These are phyloP conservation scores for Lutjanus campechanus DNA, from an alignment of 2,797 vertebrate genomes.

Conservation along the genomic window DNA sequence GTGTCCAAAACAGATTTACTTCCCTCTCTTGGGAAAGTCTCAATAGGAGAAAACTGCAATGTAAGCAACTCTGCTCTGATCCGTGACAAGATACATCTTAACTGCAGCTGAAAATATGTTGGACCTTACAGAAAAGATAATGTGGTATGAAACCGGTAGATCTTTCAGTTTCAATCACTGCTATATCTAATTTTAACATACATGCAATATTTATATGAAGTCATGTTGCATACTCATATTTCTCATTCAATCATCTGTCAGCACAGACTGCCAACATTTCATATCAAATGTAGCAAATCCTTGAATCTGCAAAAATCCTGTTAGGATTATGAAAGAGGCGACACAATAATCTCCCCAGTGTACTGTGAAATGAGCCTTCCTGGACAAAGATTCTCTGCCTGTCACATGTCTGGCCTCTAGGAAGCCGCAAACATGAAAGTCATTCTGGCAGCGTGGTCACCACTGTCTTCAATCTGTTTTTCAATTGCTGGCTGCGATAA, in stretches of 20 bases:
- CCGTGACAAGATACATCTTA: background rate
- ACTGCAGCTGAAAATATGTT: background rate
- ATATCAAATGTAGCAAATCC: slow-evolving; percentile 71
- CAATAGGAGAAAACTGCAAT: slow-evolving; percentile 1
- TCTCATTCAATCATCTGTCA: slow-evolving; percentile 38
- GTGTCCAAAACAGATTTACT: background rate
- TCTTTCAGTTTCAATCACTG: slow-evolving; percentile 14
- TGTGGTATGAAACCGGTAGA: background rate
- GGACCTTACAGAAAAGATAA: background rate
- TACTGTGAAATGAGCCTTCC: slow-evolving; percentile 68
- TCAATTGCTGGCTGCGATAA: slow-evolving; percentile 42
- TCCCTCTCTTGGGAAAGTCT: background rate
- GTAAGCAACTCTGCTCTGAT: background rate
- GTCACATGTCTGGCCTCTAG: slow-evolving; percentile 55
- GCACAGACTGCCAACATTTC: slow-evolving; percentile 62
- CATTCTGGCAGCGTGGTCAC: slow-evolving; percentile 9
- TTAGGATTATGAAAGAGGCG: slow-evolving; percentile 72
- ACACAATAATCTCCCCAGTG: slow-evolving; percentile 70
- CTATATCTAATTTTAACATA: slow-evolving; percentile 28
- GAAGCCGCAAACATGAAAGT: slow-evolving; percentile 46
- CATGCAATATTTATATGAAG: slow-evolving; percentile 17
- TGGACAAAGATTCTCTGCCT: slow-evolving; percentile 60
- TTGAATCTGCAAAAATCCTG: slow-evolving; percentile 76
- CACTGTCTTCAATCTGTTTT: slow-evolving; percentile 53
- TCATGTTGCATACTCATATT: slow-evolving; percentile 33